These are phyloP conservation scores for Drusus annulatus DNA, from an alignment of 1,140 invertebrate species.

Conservation along the genomic window DNA sequence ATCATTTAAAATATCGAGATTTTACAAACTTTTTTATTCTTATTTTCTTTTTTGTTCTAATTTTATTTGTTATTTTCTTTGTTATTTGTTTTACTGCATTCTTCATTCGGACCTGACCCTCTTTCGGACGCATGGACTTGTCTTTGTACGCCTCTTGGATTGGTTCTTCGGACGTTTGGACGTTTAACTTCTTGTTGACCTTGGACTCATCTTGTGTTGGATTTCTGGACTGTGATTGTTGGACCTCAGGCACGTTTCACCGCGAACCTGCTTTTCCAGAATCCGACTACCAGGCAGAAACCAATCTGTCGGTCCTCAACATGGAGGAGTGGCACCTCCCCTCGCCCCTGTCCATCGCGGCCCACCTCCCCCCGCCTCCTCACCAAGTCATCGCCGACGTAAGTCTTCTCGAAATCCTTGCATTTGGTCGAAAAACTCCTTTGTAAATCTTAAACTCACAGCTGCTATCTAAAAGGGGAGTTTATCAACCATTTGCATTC, in stretches of 20 bases:
- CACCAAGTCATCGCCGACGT: constrained; percentile 39
- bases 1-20: too few species aligned
- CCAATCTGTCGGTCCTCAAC: constrained; percentile 17
- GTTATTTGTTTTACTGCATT: constrained; percentile 20
- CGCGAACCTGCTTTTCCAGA: constrained; percentile 58
- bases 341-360: constrained; percentile 18
- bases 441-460: too few species aligned
- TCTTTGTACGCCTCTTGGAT: background rate
- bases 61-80: background rate
- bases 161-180: constrained; percentile 1
- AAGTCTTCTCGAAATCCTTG: background rate
- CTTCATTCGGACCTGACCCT: constrained; percentile 20
- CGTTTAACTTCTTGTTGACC: background rate
- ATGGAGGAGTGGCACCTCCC: constrained; percentile 51
- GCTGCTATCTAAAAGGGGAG: too few species aligned
- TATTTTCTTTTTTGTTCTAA: background rate
- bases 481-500: too few species aligned
- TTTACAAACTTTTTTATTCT: too few species aligned
- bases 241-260: constrained; percentile 53
- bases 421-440: too few species aligned
- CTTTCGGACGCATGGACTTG: background rate
- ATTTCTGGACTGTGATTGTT: too few species aligned
- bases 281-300: constrained; percentile 52
- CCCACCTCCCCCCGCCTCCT: constrained; percentile 21
- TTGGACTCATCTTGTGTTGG: background rate